phyloP scores from a whole-genome alignment of 2,113 vertebrate species.

The Serinus canaria region DNA sequence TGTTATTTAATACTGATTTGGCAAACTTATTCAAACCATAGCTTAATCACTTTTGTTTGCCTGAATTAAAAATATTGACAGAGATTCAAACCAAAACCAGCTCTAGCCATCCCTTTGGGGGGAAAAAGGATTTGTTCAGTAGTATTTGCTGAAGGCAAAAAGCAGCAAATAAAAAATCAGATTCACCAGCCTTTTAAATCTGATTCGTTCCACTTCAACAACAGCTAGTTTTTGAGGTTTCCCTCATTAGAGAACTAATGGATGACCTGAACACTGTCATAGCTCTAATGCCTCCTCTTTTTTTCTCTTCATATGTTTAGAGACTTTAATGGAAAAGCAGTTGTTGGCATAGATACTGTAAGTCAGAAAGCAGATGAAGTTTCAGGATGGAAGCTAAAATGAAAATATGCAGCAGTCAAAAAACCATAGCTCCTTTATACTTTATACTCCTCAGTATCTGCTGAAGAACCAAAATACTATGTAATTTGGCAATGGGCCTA shows the following conservation, averaged over 20 bases:
- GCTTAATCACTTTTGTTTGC: slow-evolving; percentile 60
- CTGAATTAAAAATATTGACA: slow-evolving; percentile 49
- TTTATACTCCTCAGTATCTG: neutral
- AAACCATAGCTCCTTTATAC: neutral
- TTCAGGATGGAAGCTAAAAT: neutral
- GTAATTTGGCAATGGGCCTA: neutral
- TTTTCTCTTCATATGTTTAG: neutral
- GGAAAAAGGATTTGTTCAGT: neutral
- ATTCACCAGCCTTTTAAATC: slow-evolving; percentile 1
- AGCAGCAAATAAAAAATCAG: slow-evolving; percentile 2
- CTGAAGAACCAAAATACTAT: slow-evolving; percentile 5
- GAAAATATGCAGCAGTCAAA: neutral
- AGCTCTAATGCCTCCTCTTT: neutral
- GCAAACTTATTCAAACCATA: slow-evolving; percentile 14
- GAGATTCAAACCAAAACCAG: slow-evolving; percentile 12
- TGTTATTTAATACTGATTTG: slow-evolving; percentile 45
- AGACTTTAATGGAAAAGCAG: neutral
- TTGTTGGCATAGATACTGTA: neutral
- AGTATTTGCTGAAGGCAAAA: slow-evolving; percentile 25
- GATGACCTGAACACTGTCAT: neutral
- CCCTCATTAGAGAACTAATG: neutral
- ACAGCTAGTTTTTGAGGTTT: slow-evolving; percentile 4
- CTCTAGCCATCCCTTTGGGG: neutral
- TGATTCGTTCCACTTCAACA: slow-evolving; percentile 3
- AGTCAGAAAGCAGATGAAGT: neutral